Conservation (phyloP, 2,113 vertebrate species). For the Rynchops niger region DNA sequence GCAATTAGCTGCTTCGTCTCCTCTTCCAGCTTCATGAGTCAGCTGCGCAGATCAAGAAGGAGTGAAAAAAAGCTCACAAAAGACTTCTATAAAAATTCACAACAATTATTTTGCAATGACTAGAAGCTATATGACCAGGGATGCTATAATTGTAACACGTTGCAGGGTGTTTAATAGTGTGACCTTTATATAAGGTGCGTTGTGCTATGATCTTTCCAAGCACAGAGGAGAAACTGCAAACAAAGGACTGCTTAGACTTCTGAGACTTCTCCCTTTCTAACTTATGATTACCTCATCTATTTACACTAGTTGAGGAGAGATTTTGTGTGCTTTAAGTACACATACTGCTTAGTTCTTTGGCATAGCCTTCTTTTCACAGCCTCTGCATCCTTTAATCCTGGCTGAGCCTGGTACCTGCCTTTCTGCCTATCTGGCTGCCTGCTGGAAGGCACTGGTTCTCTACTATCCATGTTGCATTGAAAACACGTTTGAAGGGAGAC, state of each 20-base stretch:
- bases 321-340: neutral
- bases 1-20: constrained; percentile 53
- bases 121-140: constrained; percentile 31
- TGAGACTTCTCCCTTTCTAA: constrained; percentile 33
- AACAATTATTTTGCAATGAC: constrained; percentile 66
- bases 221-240: neutral
- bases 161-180: constrained; percentile 17
- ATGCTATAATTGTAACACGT: constrained; percentile 58
- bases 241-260: constrained; percentile 40
- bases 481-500: neutral
- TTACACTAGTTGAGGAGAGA: constrained; percentile 33
- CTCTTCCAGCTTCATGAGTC: constrained; percentile 66
- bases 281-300: constrained; percentile 49
- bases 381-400: constrained; percentile 29
- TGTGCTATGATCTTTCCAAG: constrained; percentile 38
- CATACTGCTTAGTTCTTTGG: constrained; percentile 1
- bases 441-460: neutral
- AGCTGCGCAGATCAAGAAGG: constrained; percentile 37
- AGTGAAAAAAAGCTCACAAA: constrained; percentile 28
- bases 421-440: neutral
- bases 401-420: neutral
- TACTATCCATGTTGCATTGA: neutral
- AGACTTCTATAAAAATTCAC: constrained; percentile 50
- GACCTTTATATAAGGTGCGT: constrained; percentile 7
- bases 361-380: neutral